A percentile compares a stretch with the other conserved stretches of the same genome.
Evolutionary conservation across 2,113 vertebrate species (phyloP).

Genomic region (Struthio camelus): DNA sequence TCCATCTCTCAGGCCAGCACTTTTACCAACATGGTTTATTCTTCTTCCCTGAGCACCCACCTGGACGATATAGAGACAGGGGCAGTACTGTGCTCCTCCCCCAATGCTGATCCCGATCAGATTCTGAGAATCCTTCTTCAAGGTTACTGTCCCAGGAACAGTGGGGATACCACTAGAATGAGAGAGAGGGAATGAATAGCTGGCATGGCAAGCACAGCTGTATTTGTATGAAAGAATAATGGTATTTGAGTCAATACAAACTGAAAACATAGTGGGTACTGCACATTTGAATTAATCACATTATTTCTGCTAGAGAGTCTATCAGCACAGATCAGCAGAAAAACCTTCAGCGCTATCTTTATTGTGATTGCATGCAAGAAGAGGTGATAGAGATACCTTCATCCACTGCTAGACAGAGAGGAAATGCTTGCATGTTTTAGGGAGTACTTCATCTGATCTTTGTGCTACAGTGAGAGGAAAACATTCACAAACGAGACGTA

Average conservation of each 20-base stretch:
- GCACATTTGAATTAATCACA: neutral
- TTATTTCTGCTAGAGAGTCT: neutral
- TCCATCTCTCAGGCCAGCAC: neutral
- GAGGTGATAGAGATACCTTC: neutral
- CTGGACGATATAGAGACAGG: constrained; percentile 99
- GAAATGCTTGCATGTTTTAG: neutral
- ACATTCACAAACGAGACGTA: neutral
- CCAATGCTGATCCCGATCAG: constrained; percentile 98
- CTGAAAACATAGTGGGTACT: neutral
- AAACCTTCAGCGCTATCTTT: neutral
- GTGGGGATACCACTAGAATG: constrained; percentile 92
- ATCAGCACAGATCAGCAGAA: neutral
- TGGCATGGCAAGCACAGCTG: neutral
- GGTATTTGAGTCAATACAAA: neutral
- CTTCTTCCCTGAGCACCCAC: constrained; percentile 58
- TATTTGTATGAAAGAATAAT: neutral
- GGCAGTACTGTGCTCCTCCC: constrained; percentile 96
- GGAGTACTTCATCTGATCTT: neutral
- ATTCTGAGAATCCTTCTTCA: constrained; percentile 95
- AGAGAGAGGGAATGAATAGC: neutral
- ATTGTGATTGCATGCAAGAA: neutral
- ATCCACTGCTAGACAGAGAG: accelerated
- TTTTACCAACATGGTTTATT: neutral
- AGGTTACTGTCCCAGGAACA: constrained; percentile 91
- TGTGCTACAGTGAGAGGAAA: neutral